Evolutionary conservation across 2,113 vertebrate species (phyloP), one percentile per base, ranked within the genome.

Genomic region (Leptosomus discolor): DNA sequence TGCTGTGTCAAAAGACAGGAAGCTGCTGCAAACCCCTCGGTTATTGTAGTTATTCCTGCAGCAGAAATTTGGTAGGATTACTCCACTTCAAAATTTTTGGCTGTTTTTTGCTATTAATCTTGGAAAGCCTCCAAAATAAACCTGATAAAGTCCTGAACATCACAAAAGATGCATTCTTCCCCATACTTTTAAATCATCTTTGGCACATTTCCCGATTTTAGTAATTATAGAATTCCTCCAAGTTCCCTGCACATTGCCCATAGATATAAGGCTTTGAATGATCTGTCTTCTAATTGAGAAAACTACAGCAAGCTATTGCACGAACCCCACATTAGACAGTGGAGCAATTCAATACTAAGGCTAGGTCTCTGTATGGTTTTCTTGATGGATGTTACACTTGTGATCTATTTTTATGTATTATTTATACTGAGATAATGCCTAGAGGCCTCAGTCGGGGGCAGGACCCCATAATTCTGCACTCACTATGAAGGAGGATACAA

Each of bases 51-150:
- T 97, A 74, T 21, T 90, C n/a, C 34, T 91, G 46, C n/a, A 82
- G 64, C n/a, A 88, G 24, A 86, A 61, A 43, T 61, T 61, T 51
- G 39, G 39, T 46, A 61, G 34, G 26, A 94, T 29, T 86, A 60
- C n/a, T 91, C 90, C 27, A 39, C 11, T 86, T 69, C 11, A 39
- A 70, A 50, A 46, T 15, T 56, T 94, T 60, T 64, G 11, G 36
- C 57, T 69, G 37, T 9, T 77, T 36, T 91, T 70, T 56, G 8
- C 39, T 85, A 30, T 71, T 90, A 78, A 32, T 84, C 53, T 78
- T 96, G 93, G 86, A 87, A 92, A 91, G 48, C 6, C 76, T 97
- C 93, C 96, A 97, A 79, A 88, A 84, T 36, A 97, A 97, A 92
- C 45, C 19, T 84, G 34, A 85, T 79, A 96, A 96, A 95, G 50